Evolutionary conservation across 2,797 vertebrate genomes (phyloP).

Genomic region (Strix occidentalis): DNA sequence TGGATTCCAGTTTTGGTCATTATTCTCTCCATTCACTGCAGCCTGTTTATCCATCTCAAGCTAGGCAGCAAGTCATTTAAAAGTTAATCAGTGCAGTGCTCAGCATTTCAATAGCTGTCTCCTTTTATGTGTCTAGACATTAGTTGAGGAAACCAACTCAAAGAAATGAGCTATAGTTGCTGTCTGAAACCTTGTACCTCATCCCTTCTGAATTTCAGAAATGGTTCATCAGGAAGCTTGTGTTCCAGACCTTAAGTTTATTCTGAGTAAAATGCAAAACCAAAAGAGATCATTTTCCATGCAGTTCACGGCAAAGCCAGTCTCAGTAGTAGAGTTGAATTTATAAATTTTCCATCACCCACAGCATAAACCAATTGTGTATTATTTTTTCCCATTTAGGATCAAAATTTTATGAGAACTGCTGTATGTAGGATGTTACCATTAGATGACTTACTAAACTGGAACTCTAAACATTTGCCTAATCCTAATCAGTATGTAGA

Average conservation of each 20-base stretch:
- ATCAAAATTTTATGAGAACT: background rate
- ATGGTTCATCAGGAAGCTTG: background rate
- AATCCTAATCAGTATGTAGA: background rate
- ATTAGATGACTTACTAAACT: background rate
- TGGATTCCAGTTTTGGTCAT: conserved; percentile 30
- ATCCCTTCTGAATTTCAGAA: conserved; percentile 29
- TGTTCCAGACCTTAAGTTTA: conserved; percentile 11
- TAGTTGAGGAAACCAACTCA: conserved; percentile 8
- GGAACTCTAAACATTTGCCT: background rate
- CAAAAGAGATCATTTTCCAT: background rate
- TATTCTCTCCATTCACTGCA: conserved; percentile 45
- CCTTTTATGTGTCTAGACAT: conserved; percentile 50
- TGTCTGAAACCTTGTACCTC: conserved; percentile 22
- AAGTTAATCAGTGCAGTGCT: conserved; percentile 62
- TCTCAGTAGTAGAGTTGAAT: background rate
- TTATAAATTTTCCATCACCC: background rate
- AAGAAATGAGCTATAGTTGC: conserved; percentile 22
- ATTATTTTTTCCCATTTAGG: background rate
- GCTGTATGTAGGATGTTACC: background rate
- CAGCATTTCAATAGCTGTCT: conserved; percentile 64
- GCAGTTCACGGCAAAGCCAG: background rate
- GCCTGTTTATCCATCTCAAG: conserved; percentile 48
- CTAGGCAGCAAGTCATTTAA: conserved; percentile 64
- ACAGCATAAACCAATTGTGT: background rate
- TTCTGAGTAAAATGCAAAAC: conserved; percentile 7